Conservation (phyloP, 2,888 invertebrate species). For the Drosophila neonasuta region DNA sequence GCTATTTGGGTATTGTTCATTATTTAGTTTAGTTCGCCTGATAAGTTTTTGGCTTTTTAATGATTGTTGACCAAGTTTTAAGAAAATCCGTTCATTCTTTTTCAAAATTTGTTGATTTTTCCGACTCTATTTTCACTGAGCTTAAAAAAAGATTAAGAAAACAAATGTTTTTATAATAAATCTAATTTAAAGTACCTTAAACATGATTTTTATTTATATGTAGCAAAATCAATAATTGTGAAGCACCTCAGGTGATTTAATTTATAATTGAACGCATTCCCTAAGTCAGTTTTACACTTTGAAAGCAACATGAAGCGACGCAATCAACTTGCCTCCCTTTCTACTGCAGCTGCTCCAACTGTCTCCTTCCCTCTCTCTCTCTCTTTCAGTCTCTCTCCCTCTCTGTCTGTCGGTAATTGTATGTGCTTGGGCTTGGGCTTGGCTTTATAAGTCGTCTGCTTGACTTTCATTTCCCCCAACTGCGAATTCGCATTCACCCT, state of each 20-base stretch:
- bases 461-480: conserved; percentile 8
- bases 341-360: too few species aligned
- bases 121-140: too few species aligned
- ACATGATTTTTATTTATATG: too few species aligned
- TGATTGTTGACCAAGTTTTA: too few species aligned
- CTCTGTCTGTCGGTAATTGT: conserved; percentile 43
- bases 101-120: too few species aligned
- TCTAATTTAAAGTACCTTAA: too few species aligned
- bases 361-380: background rate
- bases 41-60: too few species aligned
- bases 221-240: conserved; percentile 29
- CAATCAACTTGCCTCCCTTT: conserved; percentile 54
- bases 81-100: too few species aligned
- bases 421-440: conserved; percentile 41
- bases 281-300: conserved; percentile 11
- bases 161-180: too few species aligned
- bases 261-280: conserved; percentile 50
- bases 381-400: background rate
- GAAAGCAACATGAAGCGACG: conserved; percentile 45
- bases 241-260: conserved; percentile 41
- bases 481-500: conserved; percentile 35
- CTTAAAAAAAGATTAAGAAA: too few species aligned
- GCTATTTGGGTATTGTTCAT: too few species aligned
- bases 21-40: too few species aligned
- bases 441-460: conserved; percentile 47